phyloP scores from a whole-genome alignment of 2,113 vertebrate genomes.

The Bucco capensis region DNA sequence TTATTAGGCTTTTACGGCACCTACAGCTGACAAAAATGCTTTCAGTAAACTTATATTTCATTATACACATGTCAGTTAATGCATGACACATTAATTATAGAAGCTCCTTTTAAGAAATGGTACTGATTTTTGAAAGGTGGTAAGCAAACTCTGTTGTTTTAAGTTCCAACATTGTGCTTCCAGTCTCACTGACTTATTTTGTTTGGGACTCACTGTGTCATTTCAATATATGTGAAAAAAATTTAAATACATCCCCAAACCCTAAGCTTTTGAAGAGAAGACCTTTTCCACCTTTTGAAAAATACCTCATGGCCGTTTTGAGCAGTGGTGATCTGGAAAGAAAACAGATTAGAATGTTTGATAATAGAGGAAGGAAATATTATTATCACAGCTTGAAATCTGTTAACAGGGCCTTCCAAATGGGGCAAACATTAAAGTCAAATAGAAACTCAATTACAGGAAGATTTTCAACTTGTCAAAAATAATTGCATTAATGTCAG shows the following conservation, averaged over 20 bases:
- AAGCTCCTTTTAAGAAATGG: background rate
- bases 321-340: slow-evolving; percentile 58
- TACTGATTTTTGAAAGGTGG: background rate
- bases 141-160: background rate
- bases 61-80: background rate
- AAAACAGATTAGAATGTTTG: slow-evolving; percentile 72
- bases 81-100: background rate
- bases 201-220: background rate
- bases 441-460: slow-evolving; percentile 77
- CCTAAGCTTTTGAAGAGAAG: background rate
- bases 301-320: slow-evolving; percentile 42
- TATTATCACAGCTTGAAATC: slow-evolving; percentile 75
- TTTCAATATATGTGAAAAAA: background rate
- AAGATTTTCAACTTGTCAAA: slow-evolving; percentile 78
- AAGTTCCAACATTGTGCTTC: background rate
- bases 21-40: background rate
- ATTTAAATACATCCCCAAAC: background rate
- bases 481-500: slow-evolving; percentile 75
- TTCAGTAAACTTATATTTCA: background rate
- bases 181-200: background rate
- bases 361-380: slow-evolving; percentile 76
- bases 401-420: slow-evolving; percentile 70
- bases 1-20: background rate
- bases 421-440: slow-evolving; percentile 67
- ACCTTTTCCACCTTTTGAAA: slow-evolving; percentile 53